Conservation (phyloP, 2,797 vertebrate genomes). For the Urophycis tenuis region DNA sequence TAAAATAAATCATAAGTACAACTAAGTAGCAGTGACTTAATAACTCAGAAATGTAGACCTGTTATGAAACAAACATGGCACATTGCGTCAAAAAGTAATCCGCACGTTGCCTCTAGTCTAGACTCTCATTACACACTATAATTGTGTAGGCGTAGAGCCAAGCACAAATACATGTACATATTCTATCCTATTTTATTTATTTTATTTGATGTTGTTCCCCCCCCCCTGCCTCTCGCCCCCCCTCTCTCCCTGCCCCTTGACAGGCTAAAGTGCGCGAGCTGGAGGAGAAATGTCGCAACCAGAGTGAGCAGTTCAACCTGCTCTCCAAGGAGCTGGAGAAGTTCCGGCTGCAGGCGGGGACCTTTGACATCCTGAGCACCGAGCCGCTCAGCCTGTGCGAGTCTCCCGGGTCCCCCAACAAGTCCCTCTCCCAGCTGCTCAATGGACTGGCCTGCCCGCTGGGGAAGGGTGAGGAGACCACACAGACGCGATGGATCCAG, state of each 20-base stretch:
- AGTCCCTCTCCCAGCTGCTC: constrained; percentile 80
- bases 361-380: constrained; percentile 81
- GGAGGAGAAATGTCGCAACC: constrained; percentile 92
- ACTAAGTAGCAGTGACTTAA: not conserved
- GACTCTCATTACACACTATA: constrained; percentile 29
- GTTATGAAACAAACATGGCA: not conserved
- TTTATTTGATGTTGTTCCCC: constrained; percentile 10
- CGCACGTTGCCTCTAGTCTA: not conserved
- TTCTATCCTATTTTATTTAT: constrained; percentile 17
- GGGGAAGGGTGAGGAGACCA: constrained; percentile 75
- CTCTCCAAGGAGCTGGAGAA: constrained; percentile 91
- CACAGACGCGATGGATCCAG: too few species aligned
- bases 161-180: constrained; percentile 5
- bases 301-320: constrained; percentile 96
- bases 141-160: constrained; percentile 32
- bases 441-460: constrained; percentile 86
- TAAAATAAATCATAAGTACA: not conserved
- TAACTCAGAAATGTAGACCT: not conserved
- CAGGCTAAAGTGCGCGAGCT: constrained; percentile 96
- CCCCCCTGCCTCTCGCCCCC: constrained; percentile 19
- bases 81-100: not conserved
- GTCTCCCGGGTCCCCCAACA: constrained; percentile 73
- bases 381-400: constrained; percentile 66
- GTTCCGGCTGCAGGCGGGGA: constrained; percentile 87
- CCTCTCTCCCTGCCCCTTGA: constrained; percentile 29